Evolutionary conservation across 2,113 vertebrate species (phyloP).

Genomic region (Recurvirostra avosetta): DNA sequence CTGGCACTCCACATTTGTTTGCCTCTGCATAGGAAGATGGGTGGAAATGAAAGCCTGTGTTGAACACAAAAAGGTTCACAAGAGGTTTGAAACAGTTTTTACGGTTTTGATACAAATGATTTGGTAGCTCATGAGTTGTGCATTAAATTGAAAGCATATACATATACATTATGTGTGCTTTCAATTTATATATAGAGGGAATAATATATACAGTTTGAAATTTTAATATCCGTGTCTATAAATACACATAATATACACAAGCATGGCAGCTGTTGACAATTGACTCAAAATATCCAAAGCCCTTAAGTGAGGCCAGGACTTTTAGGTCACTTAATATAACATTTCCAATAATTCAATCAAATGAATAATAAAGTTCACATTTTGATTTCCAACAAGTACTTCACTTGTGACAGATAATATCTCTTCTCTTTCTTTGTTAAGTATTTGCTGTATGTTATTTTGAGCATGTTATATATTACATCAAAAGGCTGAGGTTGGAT

Average conservation of each 20-base stretch:
- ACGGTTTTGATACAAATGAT: not conserved
- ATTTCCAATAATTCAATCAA: not conserved
- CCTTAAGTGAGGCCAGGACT: not conserved
- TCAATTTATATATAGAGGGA: not conserved
- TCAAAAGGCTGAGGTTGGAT: not conserved
- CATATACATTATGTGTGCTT: not conserved
- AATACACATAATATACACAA: not conserved
- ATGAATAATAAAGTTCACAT: not conserved
- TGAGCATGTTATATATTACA: not conserved
- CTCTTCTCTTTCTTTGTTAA: not conserved
- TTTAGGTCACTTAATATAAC: not conserved
- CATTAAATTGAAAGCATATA: not conserved
- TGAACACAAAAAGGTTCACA: not conserved
- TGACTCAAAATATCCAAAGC: not conserved
- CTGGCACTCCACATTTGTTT: not conserved
- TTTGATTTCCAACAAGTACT: not conserved
- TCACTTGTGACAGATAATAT: not conserved
- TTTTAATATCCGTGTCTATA: not conserved
- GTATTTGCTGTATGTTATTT: not conserved
- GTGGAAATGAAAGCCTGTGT: not conserved
- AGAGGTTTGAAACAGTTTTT: not conserved
- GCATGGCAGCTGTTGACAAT: not conserved
- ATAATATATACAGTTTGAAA: not conserved
- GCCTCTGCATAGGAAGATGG: not conserved
- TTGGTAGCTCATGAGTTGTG: not conserved